These are phyloP conservation scores for Cynopterus brachyotis DNA, from an alignment of 2,113 vertebrate species.

Conservation along the genomic window DNA sequence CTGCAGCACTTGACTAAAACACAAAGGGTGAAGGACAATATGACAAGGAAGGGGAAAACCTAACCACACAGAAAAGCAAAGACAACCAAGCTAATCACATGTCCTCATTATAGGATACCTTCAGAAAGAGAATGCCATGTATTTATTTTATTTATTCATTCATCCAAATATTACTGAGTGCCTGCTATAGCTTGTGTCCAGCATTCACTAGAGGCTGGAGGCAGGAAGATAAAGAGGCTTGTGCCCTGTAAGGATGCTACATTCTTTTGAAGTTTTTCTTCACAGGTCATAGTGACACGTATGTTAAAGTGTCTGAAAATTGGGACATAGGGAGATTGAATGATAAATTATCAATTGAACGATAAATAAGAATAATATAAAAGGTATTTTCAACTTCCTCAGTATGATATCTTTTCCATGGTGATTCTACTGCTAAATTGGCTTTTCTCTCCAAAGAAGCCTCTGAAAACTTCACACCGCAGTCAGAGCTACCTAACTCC, in stretches of 20 bases:
- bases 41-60: not conserved
- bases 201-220: not conserved
- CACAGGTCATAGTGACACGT: not conserved
- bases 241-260: not conserved
- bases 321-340: not conserved
- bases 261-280: slow-evolving; percentile 18
- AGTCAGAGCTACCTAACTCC: not conserved
- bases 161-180: not conserved
- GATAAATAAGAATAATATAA: not conserved
- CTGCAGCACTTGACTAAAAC: not conserved
- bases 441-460: not conserved
- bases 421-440: not conserved
- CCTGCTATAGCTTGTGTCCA: not conserved
- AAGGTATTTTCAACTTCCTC: not conserved
- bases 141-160: not conserved
- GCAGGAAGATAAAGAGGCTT: not conserved
- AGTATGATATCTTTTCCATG: not conserved
- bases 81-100: not conserved
- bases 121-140: not conserved
- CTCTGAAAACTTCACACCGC: not conserved
- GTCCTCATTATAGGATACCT: not conserved
- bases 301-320: slow-evolving; percentile 13
- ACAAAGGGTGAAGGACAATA: no score
- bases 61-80: not conserved
- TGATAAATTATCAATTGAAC: not conserved